Evolutionary conservation across 2,888 invertebrate species (phyloP).

Genomic region (Tetragnatha montana): DNA sequence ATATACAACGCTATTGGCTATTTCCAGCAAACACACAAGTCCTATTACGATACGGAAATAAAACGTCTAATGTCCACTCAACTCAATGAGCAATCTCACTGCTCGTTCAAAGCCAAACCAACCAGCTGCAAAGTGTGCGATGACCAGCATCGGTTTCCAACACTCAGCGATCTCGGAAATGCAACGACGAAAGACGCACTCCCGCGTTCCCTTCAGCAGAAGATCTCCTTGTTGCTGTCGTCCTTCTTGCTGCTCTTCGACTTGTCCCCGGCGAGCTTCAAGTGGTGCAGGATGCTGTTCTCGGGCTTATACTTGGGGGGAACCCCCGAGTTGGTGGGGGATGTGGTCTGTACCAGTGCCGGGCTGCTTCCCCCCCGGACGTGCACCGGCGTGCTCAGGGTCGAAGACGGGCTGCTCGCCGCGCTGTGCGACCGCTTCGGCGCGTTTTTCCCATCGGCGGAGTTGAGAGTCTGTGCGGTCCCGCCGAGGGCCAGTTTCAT

Average conservation of each 20-base stretch:
- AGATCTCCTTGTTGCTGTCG: slow-evolving; percentile 65
- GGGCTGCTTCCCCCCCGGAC: slow-evolving; percentile 64
- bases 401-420: slow-evolving; percentile 58
- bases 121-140: slow-evolving; percentile 42
- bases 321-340: slow-evolving; percentile 28
- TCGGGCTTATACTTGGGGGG: slow-evolving; percentile 59
- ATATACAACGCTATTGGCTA: slow-evolving; percentile 55
- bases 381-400: slow-evolving; percentile 62
- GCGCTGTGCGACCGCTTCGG: slow-evolving; percentile 66
- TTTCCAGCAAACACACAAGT: slow-evolving; percentile 20
- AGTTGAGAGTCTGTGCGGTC: slow-evolving; percentile 12
- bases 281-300: slow-evolving; percentile 55
- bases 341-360: slow-evolving; percentile 56
- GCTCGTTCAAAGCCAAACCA: not conserved
- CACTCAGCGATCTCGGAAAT: slow-evolving; percentile 35
- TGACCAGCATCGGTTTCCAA: slow-evolving; percentile 63
- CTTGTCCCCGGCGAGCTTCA: slow-evolving; percentile 59
- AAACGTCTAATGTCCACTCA: slow-evolving; percentile 40
- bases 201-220: slow-evolving; percentile 49
- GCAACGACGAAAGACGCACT: not conserved
- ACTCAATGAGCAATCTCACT: not conserved
- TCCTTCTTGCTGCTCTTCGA: slow-evolving; percentile 61
- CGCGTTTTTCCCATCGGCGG: slow-evolving; percentile 37
- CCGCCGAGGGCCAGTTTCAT: slow-evolving; percentile 62
- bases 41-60: slow-evolving; percentile 5